These are phyloP conservation scores for Drosophila repletoides DNA, from an alignment of 1,140 invertebrate species.

Conservation along the genomic window DNA sequence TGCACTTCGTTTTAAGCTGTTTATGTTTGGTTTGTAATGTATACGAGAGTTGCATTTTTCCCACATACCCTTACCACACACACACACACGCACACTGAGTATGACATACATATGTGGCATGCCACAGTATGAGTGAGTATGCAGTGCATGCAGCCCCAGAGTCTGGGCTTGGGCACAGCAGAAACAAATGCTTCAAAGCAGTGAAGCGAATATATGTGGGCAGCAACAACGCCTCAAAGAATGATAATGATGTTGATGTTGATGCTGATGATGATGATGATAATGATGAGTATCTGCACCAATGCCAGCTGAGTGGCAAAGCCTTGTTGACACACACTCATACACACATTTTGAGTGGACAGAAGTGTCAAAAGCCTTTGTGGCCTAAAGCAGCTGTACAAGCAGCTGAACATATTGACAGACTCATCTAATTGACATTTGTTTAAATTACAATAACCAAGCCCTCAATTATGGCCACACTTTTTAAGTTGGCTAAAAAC, in stretches of 20 bases:
- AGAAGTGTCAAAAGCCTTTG: conserved; percentile 63
- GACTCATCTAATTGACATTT: conserved; percentile 27
- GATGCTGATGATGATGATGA: background rate
- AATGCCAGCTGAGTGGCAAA: conserved; percentile 39
- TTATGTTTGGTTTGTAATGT: conserved; percentile 66
- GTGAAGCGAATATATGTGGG: conserved; percentile 47
- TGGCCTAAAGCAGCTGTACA: conserved; percentile 18
- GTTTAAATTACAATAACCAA: conserved; percentile 24
- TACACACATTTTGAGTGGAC: conserved; percentile 11
- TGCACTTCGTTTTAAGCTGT: conserved; percentile 56
- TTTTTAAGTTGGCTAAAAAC: conserved; percentile 3
- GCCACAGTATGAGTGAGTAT: conserved; percentile 6
- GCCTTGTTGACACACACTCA: conserved; percentile 17
- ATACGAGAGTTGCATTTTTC: conserved; percentile 38
- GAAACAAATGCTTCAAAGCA: conserved; percentile 40
- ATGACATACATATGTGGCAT: background rate
- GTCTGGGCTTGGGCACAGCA: conserved; percentile 31
- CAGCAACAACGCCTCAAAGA: conserved; percentile 31
- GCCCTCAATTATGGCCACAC: background rate
- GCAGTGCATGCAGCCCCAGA: conserved; percentile 28
- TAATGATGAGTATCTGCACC: conserved; percentile 3
- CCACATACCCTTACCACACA: conserved; percentile 24
- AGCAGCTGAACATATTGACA: conserved; percentile 18
- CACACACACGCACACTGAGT: conserved; percentile 2
- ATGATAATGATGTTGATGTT: conserved; percentile 9